A percentile compares a stretch with the other conserved stretches of the same genome.
Evolutionary conservation across 2,113 vertebrate genomes (phyloP).

Genomic region (Lathamus discolor): DNA sequence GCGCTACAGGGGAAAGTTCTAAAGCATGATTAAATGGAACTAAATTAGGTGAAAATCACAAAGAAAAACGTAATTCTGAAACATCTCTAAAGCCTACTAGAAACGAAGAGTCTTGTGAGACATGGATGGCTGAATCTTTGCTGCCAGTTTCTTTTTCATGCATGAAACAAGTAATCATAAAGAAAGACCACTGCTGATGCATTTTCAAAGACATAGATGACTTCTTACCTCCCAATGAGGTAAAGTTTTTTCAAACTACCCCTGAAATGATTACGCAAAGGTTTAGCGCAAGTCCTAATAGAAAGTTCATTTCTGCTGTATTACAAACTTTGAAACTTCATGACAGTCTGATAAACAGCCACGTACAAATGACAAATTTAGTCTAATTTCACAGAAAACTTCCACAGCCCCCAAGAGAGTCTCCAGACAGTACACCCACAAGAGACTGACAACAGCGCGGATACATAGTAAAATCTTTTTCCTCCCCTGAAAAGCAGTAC

Average conservation of each 20-base stretch:
- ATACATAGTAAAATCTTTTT: not conserved
- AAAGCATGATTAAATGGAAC: not conserved
- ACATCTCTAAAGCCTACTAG: not conserved
- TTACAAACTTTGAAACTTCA: not conserved
- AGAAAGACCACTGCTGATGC: not conserved
- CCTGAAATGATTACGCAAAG: not conserved
- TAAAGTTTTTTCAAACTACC: not conserved
- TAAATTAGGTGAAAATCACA: not conserved
- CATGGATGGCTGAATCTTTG: not conserved
- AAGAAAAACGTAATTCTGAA: not conserved
- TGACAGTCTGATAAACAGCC: not conserved
- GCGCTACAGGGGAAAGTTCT: not conserved
- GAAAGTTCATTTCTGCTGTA: not conserved
- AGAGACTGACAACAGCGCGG: not conserved
- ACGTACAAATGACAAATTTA: not conserved
- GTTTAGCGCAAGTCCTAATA: not conserved
- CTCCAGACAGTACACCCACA: not conserved
- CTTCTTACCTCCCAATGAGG: not conserved
- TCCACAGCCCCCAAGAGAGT: not conserved
- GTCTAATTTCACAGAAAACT: not conserved
- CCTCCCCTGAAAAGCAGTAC: not conserved
- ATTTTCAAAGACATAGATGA: not conserved
- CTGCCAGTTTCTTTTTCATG: not conserved
- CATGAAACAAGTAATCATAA: not conserved
- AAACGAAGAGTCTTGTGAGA: not conserved